Evolutionary conservation across 2,113 vertebrate species (phyloP), one percentile per base, ranked within the genome.

Genomic region (Microcebus lehilahytsara): DNA sequence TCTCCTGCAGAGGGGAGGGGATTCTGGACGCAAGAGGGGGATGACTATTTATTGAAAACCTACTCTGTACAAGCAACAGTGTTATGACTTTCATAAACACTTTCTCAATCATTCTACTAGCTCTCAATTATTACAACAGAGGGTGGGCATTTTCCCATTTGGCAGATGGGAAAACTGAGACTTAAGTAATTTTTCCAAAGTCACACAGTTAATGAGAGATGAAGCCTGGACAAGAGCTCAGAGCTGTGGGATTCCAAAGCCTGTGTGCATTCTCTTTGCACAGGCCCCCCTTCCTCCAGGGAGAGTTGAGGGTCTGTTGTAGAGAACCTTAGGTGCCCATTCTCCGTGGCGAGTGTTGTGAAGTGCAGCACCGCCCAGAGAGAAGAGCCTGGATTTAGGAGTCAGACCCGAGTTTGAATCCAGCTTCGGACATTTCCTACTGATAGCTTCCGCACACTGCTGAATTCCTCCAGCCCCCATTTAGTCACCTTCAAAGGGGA

Each of bases 241-340:
- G 22, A 19, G 4, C 25, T 58, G 6, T 13, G 0, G 5, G 51
- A 27, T 13, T 78, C 71, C 7, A 12, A 58, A 58, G 34, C 19
- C 64, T 3, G 0, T 0, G 5, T 19, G 40, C 30, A 0, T 75
- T 72, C 64, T 37, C 0, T 23, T 9, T 23, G 6, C 20, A 8
- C 2, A 22, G 27, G 22, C 9, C 5, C 1, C 37, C 23, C 22
- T 37, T 23, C 40, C n/a, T 30, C 6, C n/a, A 62, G 20, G 2
- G 6, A 53, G 53, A 46, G 9, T 37, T 3, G 1, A n/a, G 9
- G 20, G 2, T 40, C 4, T 37, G 42, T 37, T 30, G n/a, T 32
- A 69, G 51, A 40, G n/a, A 49, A 71, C 22, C 0, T 3, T 13
- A 22, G 30, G 30, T 20, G 20, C 13, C 30, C 2, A 0, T 40